Evolutionary conservation across 2,888 invertebrate species (phyloP).

Genomic region (Cistogaster globosa): DNA sequence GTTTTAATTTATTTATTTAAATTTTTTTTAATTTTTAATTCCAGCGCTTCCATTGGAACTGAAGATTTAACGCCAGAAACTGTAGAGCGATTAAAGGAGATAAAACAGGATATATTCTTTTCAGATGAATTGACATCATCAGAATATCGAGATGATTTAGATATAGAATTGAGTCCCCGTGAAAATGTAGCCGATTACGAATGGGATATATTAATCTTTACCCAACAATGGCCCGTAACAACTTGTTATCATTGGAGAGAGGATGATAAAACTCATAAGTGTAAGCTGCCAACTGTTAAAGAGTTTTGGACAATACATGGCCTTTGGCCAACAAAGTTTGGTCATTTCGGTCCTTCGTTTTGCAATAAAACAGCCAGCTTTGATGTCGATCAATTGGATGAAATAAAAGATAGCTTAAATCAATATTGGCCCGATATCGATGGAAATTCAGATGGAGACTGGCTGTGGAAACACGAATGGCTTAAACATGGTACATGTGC

Average conservation of each 20-base stretch:
- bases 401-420: slow-evolving; percentile 85
- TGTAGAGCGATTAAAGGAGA: slow-evolving; percentile 39
- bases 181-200: slow-evolving; percentile 78
- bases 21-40: slow-evolving; percentile 31
- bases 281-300: slow-evolving; percentile 85
- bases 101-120: slow-evolving; percentile 69
- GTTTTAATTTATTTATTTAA: background rate
- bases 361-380: slow-evolving; percentile 89
- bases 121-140: slow-evolving; percentile 73
- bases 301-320: slow-evolving; percentile 92
- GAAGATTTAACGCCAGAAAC: slow-evolving; percentile 50
- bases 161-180: slow-evolving; percentile 49
- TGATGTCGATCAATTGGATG: slow-evolving; percentile 85
- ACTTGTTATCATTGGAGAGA: slow-evolving; percentile 89
- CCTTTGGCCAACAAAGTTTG: slow-evolving; percentile 90
- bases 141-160: slow-evolving; percentile 73
- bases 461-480: slow-evolving; percentile 93
- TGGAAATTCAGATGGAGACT: slow-evolving; percentile 80
- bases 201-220: slow-evolving; percentile 91
- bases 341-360: slow-evolving; percentile 87
- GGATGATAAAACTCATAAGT: slow-evolving; percentile 85
- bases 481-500: slow-evolving; percentile 93
- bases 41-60: slow-evolving; percentile 57
- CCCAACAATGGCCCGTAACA: slow-evolving; percentile 91
- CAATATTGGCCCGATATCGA: slow-evolving; percentile 90